phyloP scores from a whole-genome alignment of 2,797 vertebrate species.

The Lindbergichthys nudifrons region DNA sequence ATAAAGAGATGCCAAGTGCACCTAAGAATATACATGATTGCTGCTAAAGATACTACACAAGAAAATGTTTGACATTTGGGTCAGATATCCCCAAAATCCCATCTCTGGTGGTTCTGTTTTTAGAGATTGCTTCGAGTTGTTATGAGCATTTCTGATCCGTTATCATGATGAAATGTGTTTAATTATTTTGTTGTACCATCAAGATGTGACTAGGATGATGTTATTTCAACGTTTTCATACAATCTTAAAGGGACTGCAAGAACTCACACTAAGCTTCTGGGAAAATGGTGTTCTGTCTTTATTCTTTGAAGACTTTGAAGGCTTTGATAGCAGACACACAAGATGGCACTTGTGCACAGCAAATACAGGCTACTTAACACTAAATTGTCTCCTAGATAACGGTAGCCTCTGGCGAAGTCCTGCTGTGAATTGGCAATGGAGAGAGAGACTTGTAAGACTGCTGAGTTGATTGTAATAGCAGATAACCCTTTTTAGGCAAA shows the following conservation, averaged over 20 bases:
- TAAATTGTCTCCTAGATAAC: slow-evolving; percentile 33
- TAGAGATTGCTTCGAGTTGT: slow-evolving; percentile 34
- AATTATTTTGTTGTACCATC: slow-evolving; percentile 1
- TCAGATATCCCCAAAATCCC: slow-evolving; percentile 23
- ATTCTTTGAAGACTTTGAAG: slow-evolving; percentile 54
- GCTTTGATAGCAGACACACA: slow-evolving; percentile 58
- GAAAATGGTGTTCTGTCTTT: slow-evolving; percentile 45
- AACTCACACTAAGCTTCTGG: slow-evolving; percentile 57
- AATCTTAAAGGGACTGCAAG: slow-evolving; percentile 34
- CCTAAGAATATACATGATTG: slow-evolving; percentile 63
- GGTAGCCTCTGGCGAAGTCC: slow-evolving; percentile 11
- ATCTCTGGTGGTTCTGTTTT: slow-evolving; percentile 30
- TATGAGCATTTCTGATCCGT: slow-evolving; percentile 25
- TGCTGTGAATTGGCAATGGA: slow-evolving; percentile 8
- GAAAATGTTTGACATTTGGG: slow-evolving; percentile 48
- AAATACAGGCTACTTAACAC: slow-evolving; percentile 32
- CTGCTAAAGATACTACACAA: slow-evolving; percentile 26
- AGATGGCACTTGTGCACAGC: slow-evolving; percentile 29
- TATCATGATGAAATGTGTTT: slow-evolving; percentile 12
- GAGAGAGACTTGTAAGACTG: slow-evolving; percentile 8
- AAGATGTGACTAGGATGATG: slow-evolving; percentile 35
- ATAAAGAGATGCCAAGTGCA: slow-evolving; percentile 33
- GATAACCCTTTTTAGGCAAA: neutral
- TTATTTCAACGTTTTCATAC: slow-evolving; percentile 42
- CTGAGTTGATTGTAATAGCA: neutral